These are phyloP conservation scores for Cataglyphis livida DNA, from an alignment of 2,888 invertebrate species.

Conservation along the genomic window DNA sequence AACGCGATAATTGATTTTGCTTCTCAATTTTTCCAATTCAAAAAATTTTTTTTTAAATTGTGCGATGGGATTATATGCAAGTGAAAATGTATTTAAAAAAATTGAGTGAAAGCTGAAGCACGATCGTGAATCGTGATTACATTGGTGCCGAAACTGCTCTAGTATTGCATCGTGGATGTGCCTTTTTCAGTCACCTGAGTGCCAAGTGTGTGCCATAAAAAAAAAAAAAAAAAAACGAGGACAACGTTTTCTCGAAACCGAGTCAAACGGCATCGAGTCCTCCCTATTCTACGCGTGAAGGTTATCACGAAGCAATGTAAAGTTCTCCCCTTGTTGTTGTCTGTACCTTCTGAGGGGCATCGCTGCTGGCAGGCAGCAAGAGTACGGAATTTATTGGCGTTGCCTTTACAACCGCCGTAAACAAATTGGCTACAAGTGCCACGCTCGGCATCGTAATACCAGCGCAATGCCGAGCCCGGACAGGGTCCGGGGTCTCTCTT, in stretches of 20 bases:
- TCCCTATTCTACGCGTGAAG: conserved; percentile 13
- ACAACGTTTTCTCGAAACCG: conserved; percentile 1
- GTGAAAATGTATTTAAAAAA: conserved; percentile 5
- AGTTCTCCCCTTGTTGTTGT: conserved; percentile 12
- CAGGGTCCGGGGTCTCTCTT: conserved; percentile 85
- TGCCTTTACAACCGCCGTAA: conserved; percentile 86
- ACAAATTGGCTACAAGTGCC: conserved; percentile 86
- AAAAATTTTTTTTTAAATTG: background rate
- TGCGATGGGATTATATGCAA: background rate
- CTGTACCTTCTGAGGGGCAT: conserved; percentile 81
- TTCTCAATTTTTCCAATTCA: background rate
- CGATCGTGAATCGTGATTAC: background rate
- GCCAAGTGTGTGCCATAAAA: background rate
- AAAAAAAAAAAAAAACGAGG: background rate
- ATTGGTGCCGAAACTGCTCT: background rate
- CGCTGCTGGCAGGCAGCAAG: conserved; percentile 83
- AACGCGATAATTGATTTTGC: background rate
- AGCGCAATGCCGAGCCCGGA: conserved; percentile 85
- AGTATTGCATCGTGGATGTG: background rate
- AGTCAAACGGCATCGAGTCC: background rate
- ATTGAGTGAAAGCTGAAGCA: background rate
- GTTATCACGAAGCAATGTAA: conserved; percentile 23
- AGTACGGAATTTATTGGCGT: conserved; percentile 85
- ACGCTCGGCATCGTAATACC: conserved; percentile 86
- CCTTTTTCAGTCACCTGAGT: background rate